Conservation (phyloP, 2,113 vertebrate genomes). For the Dasyurus viverrinus region DNA sequence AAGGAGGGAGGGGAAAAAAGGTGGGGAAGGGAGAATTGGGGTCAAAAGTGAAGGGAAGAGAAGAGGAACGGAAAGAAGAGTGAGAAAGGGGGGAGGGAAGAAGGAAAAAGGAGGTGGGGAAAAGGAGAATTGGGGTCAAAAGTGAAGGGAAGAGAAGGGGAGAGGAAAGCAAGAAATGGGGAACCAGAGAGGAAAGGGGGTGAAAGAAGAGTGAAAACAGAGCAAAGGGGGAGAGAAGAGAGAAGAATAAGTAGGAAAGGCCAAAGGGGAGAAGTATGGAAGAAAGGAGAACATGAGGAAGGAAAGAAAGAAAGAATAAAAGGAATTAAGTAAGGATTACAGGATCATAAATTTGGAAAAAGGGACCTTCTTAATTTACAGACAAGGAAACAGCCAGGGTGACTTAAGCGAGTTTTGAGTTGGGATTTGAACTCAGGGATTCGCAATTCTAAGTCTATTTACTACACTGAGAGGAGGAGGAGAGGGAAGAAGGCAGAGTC, state of each 20-base stretch:
- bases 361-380: background rate
- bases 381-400: background rate
- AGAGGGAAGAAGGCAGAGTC: background rate
- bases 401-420: background rate
- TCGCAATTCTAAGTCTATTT: background rate
- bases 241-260: background rate
- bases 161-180: background rate
- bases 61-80: background rate
- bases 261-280: background rate
- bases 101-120: background rate
- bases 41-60: background rate
- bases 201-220: background rate
- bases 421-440: background rate
- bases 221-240: background rate
- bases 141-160: background rate
- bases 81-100: too few relatives aligned
- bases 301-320: background rate
- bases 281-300: background rate
- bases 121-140: background rate
- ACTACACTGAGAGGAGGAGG: background rate
- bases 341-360: background rate
- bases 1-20: fast-evolving
- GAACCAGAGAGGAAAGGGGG: background rate
- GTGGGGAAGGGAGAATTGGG: background rate
- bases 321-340: background rate